Evolutionary conservation across 2,113 vertebrate species (phyloP), one percentile per base, ranked within the genome.

Genomic region (Salminus brasiliensis): DNA sequence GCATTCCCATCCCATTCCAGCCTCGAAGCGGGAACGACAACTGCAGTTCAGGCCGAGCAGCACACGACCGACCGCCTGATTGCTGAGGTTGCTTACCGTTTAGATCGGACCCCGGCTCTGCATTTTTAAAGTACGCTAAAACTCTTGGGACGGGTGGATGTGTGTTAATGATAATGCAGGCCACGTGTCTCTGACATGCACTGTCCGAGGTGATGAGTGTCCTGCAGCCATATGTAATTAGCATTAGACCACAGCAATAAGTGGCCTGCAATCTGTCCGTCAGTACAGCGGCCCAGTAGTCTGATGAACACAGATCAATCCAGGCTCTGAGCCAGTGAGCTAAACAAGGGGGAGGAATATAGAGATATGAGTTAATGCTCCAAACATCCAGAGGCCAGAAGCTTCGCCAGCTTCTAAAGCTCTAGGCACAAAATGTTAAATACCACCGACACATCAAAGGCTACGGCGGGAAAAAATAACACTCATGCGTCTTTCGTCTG

Each of bases 261-360:
- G 62, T n/a, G 30, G 5, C 60, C 70, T 7, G 78, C 62, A 29
- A 81, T 81, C 21, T 69, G 62, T 77, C 78, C n/a, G 69, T 78
- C 74, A 69, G 27, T 34, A 34, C 72, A 68, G 21, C 13, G 7
- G 15, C 7, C 27, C 72, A 66, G 36, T 30, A 25, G 36, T 34
- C 59, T 45, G 36, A 39, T 47, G 57, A 67, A 63, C 60, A 53
- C 62, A 39, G 45, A 23, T 18, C 4, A 21, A 23, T 72, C 76
- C 16, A 34, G 32, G 8, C 71, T 69, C 39, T 3, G 29, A 69
- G 52, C 25, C 18, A 3, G 27, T 39, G 68, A 67, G 49, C 41
- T 49, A 59, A 70, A 18, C 21, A 5, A 18, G 47, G 47, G 47
- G 47, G 47, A 6, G 41, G 29, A 68, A n/a, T 18, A 72, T 12